Base-by-base conservation (phyloP, 2,797 vertebrate genomes). In the Malurus splendens region DNA sequence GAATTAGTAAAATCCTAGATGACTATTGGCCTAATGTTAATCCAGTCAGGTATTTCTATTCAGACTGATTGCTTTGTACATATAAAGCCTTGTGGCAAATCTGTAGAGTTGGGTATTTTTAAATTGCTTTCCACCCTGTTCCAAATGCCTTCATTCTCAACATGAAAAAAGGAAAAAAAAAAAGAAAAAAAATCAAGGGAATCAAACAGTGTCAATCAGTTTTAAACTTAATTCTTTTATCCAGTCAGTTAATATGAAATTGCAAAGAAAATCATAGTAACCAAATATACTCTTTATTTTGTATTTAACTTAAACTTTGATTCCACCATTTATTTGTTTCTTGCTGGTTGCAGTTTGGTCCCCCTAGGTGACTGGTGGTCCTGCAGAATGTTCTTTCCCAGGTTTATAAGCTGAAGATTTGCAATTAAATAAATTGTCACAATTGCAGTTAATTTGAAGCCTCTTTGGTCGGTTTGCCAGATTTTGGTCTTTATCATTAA, bases 121-220 rank as follows among this genome's bases (percentile, higher is more conserved):
- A 70, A 65, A 41, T 67, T 3, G 0, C 44, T 38, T 24, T 23
- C 2, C 7, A 30, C 7, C 2, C 18, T 12, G 2, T 13, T 36
- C 23, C 27, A 24, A 72, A 47, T 62, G 32, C 18, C 28, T 64
- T 81, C 7, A 25, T 27, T 72, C 15, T 75, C 51, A 75, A 42
- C 42, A 47, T 36, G 0, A 20, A 73, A 78, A 32, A 51, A 14
- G 11, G 36, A 5, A 12, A 20, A 7, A n/a, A n/a, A 27, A 65
- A 39, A 13, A 30, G 11, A 24, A 8, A 14, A 22, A 30, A 32
- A 33, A 23, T 8, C 0, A 1, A 52, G 15, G 28, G 9, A 25
- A 75, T 27, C 12, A 55, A n/a, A 25, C 4, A 3, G 9, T 57
- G 18, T 73, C 36, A 51, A 1, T 80, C 18, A 38, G 27, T 84